These are phyloP conservation scores for Pelobates cultripes DNA, from an alignment of 2,797 vertebrate genomes.

Conservation along the genomic window DNA sequence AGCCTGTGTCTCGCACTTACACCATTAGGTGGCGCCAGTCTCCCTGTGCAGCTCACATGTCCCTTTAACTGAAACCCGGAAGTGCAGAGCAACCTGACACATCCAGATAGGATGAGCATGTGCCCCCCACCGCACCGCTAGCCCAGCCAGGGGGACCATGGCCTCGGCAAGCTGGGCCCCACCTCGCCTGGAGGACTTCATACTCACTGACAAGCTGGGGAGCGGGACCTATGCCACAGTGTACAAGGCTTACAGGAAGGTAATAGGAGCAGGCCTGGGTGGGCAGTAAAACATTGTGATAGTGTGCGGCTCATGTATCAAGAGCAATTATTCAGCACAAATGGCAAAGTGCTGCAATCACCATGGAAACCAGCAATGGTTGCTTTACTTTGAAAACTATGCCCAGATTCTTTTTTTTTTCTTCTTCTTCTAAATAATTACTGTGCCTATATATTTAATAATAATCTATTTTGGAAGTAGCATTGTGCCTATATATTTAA, in stretches of 20 bases:
- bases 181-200: constrained; percentile 85
- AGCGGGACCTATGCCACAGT: constrained; percentile 92
- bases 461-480: too few species aligned
- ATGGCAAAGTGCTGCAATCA: too few species aligned
- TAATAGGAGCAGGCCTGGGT: constrained; percentile 39
- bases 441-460: too few species aligned
- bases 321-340: too few species aligned
- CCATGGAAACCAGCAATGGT: too few species aligned
- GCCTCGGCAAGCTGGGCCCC: constrained; percentile 83
- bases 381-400: too few species aligned
- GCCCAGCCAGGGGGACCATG: constrained; percentile 66
- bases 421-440: too few species aligned
- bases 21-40: constrained; percentile 18
- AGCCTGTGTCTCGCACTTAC: not conserved
- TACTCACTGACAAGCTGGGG: constrained; percentile 91
- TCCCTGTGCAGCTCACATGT: not conserved
- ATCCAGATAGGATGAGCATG: not conserved
- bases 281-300: too few species aligned
- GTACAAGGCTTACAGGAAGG: constrained; percentile 93
- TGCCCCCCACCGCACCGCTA: not conserved
- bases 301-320: too few species aligned
- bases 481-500: too few species aligned
- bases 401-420: too few species aligned
- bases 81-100: constrained; percentile 19
- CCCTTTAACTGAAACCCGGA: constrained; percentile 12